Evolutionary conservation across 2,797 vertebrate genomes (phyloP), one percentile per base, ranked within the genome.

Genomic region (Oryzias sinensis): DNA sequence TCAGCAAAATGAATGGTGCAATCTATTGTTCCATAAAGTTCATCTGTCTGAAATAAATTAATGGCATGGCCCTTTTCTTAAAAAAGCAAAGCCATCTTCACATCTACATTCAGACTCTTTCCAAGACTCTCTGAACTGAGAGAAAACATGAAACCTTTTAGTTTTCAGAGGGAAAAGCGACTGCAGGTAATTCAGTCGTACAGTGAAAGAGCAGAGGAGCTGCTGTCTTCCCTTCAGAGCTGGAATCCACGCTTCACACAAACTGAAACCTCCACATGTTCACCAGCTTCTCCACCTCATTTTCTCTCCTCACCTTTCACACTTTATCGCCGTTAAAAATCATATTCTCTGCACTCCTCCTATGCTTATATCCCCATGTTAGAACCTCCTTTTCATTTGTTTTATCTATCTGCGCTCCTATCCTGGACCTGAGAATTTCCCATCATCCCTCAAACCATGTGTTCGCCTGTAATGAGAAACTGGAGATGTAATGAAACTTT

Each of bases 271-370:
- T 64, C 8, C 42, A 49, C 45, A 64, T 68, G 18, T 46, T 20
- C 1, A 7, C 1, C 1, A 25, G 46, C 67, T 65, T 62, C 67
- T 15, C 64, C 42, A 49, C 53, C 64, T 73, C 60, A 52, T 65
- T 45, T 59, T 62, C 37, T 49, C 62, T 62, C 59, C 51, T 56
- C 68, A 47, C 48, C 59, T 43, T 37, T 50, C 14, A 24, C 1
- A 1, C 45, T 6, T 14, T 29, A 37, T 61, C 43, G 3, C 47
- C 47, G 51, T 69, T 72, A 74, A 65, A 66, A 70, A 78, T 73
- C 66, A 49, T 15, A 56, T 42, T 43, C 56, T 56, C 47, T 41
- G n/a, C 14, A 13, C 20, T 53, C 18, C 45, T 22, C 20, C 0
- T 2, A 1, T 45, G 67, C 56, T 73, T 43, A 68, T 56, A 56